Evolutionary conservation across 2,888 invertebrate species (phyloP).

Genomic region (Stictocephala bisonia): DNA sequence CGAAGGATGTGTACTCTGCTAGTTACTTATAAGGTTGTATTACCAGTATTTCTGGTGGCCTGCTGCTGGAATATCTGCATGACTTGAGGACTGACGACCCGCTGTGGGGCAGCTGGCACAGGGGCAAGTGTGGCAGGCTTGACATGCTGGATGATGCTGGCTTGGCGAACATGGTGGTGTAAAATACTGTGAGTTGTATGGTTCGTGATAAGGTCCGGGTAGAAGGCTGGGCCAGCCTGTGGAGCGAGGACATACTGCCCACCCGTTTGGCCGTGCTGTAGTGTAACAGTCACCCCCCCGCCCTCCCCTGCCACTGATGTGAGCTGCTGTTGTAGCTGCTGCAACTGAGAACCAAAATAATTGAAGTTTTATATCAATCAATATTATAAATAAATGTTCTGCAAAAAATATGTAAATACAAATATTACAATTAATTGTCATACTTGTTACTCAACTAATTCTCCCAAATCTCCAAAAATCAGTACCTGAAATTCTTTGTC

Average conservation of each 20-base stretch:
- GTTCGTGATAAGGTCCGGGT: conserved; percentile 47
- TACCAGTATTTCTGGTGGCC: conserved; percentile 54
- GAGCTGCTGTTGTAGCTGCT: conserved; percentile 63
- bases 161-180: conserved; percentile 60
- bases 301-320: conserved; percentile 65
- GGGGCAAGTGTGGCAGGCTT: conserved; percentile 59
- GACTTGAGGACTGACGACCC: conserved; percentile 56
- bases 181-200: conserved; percentile 55
- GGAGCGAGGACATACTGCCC: conserved; percentile 25
- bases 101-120: conserved; percentile 58
- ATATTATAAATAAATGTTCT: too few species aligned
- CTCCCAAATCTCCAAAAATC: too few species aligned
- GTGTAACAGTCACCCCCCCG: conserved; percentile 63
- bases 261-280: conserved; percentile 57
- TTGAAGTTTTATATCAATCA: not conserved
- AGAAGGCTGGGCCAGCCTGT: conserved; percentile 18
- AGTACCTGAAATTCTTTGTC: too few species aligned
- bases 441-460: too few species aligned
- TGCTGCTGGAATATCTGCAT: conserved; percentile 57
- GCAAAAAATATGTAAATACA: too few species aligned
- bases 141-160: conserved; percentile 57
- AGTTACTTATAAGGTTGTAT: too few species aligned
- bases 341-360: conserved; percentile 52
- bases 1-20: too few species aligned
- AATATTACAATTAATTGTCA: too few species aligned